phyloP scores from a whole-genome alignment of 2,113 vertebrate genomes.

The Eulemur macaco region DNA sequence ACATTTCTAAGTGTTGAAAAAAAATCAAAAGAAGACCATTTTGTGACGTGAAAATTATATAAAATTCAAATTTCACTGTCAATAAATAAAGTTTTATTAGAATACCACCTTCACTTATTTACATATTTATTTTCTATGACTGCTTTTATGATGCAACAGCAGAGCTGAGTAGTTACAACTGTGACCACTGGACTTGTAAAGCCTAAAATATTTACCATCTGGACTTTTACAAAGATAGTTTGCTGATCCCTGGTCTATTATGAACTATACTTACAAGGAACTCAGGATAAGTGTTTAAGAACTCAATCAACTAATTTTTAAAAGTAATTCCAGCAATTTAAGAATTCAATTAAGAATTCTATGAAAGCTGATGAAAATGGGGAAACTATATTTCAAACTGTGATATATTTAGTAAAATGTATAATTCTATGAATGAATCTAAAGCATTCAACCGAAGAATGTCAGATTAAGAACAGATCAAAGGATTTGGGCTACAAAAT shows the following conservation, averaged over 20 bases:
- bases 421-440: neutral
- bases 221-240: neutral
- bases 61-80: conserved; percentile 20
- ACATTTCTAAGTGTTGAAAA: neutral
- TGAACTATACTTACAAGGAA: neutral
- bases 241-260: neutral
- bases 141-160: neutral
- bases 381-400: conserved; percentile 35
- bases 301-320: neutral
- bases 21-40: conserved; percentile 33
- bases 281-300: neutral
- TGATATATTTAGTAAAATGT: conserved; percentile 30
- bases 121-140: neutral
- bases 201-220: neutral
- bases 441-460: conserved; percentile 22
- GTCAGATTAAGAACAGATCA: neutral
- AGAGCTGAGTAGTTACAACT: neutral
- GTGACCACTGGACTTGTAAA: neutral
- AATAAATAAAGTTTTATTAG: neutral
- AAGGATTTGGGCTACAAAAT: conserved; percentile 39
- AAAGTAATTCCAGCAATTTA: conserved; percentile 41
- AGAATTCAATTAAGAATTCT: conserved; percentile 35
- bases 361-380: conserved; percentile 31
- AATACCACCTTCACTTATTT: neutral
- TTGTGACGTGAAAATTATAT: conserved; percentile 9